Percentiles rank a stretch among this genome's conserved stretches.
Evolutionary conservation across 2,797 vertebrate genomes (phyloP).

Genomic region (Hippoglossus hippoglossus): DNA sequence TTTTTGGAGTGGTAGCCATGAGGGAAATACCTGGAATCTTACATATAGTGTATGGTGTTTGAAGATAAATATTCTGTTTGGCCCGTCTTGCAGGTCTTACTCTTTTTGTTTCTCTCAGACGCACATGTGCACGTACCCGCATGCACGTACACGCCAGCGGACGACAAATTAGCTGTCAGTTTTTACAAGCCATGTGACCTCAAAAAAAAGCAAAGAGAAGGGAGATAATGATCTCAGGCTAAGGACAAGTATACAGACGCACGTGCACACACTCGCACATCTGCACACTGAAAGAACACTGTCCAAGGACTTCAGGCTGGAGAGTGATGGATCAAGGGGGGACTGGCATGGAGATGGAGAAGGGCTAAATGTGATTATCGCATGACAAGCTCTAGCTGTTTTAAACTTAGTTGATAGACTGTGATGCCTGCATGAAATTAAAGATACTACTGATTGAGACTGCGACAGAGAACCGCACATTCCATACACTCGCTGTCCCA

Average conservation of each 20-base stretch:
- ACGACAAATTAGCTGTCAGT: conserved; percentile 76
- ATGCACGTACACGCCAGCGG: conserved; percentile 36
- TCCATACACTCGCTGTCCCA: conserved; percentile 42
- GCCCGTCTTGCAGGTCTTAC: conserved; percentile 19
- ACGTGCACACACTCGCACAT: background rate
- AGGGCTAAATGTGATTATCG: conserved; percentile 72
- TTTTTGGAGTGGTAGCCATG: background rate
- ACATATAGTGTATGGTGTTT: background rate
- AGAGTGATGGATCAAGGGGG: conserved; percentile 65
- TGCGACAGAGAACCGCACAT: conserved; percentile 43
- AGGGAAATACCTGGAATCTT: conserved; percentile 10
- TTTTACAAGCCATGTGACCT: conserved; percentile 73
- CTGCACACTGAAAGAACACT: conserved; percentile 46
- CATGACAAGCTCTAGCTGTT: conserved; percentile 62
- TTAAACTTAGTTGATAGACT: conserved; percentile 73
- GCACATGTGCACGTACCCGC: conserved; percentile 12
- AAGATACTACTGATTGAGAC: conserved; percentile 72
- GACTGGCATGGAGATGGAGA: conserved; percentile 52
- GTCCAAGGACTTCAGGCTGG: conserved; percentile 58
- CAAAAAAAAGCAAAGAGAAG: conserved; percentile 67
- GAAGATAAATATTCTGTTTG: conserved; percentile 2
- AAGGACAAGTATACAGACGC: conserved; percentile 54
- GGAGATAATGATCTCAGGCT: conserved; percentile 75
- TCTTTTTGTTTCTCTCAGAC: conserved; percentile 47
- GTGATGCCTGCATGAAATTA: conserved; percentile 65